A percentile compares a stretch with the other conserved stretches of the same genome.
phyloP scores from a whole-genome alignment of 2,113 vertebrate species.

The Rousettus leschenaultii region DNA sequence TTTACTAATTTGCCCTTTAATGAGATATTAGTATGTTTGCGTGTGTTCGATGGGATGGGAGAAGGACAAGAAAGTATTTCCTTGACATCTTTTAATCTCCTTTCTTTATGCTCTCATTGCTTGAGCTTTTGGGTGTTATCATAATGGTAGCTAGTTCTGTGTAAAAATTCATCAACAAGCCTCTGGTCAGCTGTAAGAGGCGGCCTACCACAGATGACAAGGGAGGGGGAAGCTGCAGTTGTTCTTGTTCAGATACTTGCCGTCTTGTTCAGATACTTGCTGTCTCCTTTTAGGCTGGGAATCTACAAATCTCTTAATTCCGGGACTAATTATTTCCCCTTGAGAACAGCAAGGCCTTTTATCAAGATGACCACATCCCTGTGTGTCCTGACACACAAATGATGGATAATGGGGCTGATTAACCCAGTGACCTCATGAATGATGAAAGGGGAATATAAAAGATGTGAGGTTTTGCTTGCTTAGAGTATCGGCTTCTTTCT shows the following conservation, averaged over 20 bases:
- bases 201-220: neutral
- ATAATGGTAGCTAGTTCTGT: neutral
- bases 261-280: neutral
- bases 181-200: neutral
- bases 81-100: neutral
- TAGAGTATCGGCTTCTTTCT: neutral
- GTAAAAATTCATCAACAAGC: neutral
- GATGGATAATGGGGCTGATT: conserved; percentile 40
- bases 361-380: conserved; percentile 11
- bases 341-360: conserved; percentile 52
- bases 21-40: neutral
- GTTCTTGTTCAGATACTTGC: neutral
- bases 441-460: conserved; percentile 41
- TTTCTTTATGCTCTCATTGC: neutral
- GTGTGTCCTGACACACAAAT: neutral
- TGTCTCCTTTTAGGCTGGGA: neutral
- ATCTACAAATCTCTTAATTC: neutral
- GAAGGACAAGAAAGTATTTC: conserved; percentile 1
- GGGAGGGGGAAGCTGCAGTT: neutral
- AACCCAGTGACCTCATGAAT: conserved; percentile 47
- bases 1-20: neutral
- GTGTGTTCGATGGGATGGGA: neutral
- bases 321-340: conserved; percentile 48
- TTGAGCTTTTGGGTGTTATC: neutral
- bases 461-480: neutral